phyloP scores from a whole-genome alignment of 1,140 invertebrate genomes.

The Bombus polaris region DNA sequence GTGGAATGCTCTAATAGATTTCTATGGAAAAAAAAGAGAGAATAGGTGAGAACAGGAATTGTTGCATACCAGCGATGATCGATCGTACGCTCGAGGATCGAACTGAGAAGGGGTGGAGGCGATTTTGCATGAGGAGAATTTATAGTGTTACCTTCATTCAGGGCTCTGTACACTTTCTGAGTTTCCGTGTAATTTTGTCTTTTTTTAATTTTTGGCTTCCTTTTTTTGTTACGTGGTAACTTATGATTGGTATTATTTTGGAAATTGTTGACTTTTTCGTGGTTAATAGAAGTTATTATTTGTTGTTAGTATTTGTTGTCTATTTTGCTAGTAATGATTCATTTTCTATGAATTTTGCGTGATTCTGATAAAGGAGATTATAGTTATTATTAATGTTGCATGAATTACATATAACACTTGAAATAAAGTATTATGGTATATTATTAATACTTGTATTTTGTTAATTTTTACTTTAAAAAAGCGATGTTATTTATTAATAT shows the following conservation, averaged over 20 bases:
- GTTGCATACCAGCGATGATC: slow-evolving; percentile 48
- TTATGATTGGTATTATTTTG: neutral
- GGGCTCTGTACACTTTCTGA: no score
- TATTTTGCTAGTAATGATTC: neutral
- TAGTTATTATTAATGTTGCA: no score
- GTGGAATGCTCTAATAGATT: slow-evolving; percentile 48
- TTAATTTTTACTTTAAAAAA: no score
- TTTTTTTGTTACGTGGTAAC: neutral
- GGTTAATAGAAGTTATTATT: no score
- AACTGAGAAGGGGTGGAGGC: neutral
- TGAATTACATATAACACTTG: no score
- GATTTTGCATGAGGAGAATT: neutral
- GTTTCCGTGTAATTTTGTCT: neutral
- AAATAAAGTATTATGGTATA: no score
- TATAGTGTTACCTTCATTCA: neutral
- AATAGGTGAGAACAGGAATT: slow-evolving; percentile 51
- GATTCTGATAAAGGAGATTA: no score
- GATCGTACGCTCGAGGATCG: slow-evolving; percentile 43
- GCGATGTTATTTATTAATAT: no score
- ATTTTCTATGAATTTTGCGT: no score
- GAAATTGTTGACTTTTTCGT: neutral
- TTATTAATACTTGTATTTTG: no score
- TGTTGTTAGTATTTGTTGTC: neutral
- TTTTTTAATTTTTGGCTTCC: neutral
- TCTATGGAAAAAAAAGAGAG: slow-evolving; percentile 44